Base-by-base conservation (phyloP, 1,140 invertebrate genomes). In the Triops cancriformis region DNA sequence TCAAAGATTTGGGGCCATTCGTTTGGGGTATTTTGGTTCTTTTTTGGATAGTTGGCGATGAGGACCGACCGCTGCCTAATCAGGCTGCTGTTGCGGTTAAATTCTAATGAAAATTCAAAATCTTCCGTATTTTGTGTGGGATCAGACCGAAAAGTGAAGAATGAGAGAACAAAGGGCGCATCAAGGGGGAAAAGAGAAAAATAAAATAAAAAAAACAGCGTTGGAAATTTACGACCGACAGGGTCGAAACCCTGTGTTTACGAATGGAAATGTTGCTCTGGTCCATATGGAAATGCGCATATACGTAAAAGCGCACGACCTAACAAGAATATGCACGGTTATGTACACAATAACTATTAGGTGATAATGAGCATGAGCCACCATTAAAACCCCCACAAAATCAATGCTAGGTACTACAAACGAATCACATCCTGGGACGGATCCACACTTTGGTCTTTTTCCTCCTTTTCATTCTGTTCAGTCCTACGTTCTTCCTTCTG, bases 181-280 rank as follows among this genome's bases (percentile, higher is more conserved):
- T 64, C 51, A 64, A 64, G n/a, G 51, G 51, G n/a, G 51, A 23
- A 64, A 23, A 64, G 31, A 37, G 31, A 4, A 37, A 37, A 37
- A 37, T 37, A 37, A 37, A 37, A 37, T 37, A 37, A 64, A 23
- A 45, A 45, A 64, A 64, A 18, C 18, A 14, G 51, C 10, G 14
- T 14, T 23, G 51, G 51, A 64, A 64, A 64, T 64, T 64, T 64
- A 64, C 23, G 51, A 64, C 18, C 51, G 14, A 64, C 14, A 64
- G 51, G 51, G 51, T 64, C 51, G 51, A 64, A 64, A 64, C 51
- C 51, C 51, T 64, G 51, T 64, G 51, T 64, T 64, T 64, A 64
- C 51, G 51, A 64, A 64, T 64, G 51, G 51, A 64, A 64, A 64
- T 64, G 18, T 64, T 64, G 51, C 51, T 64, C 51, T 64, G 51